These are phyloP conservation scores for Eucriotettix oculatus DNA, from an alignment of 2,888 invertebrate species.

Conservation along the genomic window DNA sequence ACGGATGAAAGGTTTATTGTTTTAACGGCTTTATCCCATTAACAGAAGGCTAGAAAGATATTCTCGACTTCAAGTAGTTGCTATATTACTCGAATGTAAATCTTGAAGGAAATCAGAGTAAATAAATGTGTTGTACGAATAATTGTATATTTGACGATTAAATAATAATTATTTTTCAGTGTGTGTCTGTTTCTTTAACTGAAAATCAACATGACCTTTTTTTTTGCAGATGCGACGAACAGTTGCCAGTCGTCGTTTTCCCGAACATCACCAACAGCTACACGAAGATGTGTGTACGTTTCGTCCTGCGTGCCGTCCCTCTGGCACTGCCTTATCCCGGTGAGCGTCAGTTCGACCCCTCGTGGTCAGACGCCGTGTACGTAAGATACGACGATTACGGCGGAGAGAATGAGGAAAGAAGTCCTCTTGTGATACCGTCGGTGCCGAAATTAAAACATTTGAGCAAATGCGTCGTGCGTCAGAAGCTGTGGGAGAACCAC, in stretches of 20 bases:
- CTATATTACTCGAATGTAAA: too few relatives aligned
- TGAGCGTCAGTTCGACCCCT: not conserved
- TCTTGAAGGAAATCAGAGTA: too few relatives aligned
- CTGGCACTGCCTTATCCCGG: constrained; percentile 23
- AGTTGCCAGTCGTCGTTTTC: not conserved
- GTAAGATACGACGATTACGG: not conserved
- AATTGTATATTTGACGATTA: too few relatives aligned
- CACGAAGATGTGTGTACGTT: not conserved
- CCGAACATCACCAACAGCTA: not conserved
- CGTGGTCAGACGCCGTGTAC: not conserved
- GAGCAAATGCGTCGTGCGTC: constrained; percentile 51
- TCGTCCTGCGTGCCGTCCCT: constrained; percentile 43
- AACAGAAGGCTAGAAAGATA: too few relatives aligned
- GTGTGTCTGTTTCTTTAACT: too few relatives aligned
- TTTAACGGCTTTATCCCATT: too few relatives aligned
- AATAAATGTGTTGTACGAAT: too few relatives aligned
- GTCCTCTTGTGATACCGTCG: constrained; percentile 36
- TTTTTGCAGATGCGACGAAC: not conserved
- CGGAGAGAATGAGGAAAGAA: too few relatives aligned
- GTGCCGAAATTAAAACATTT: constrained; percentile 62
- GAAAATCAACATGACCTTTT: too few relatives aligned
- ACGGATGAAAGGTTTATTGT: too few relatives aligned
- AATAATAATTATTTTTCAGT: too few relatives aligned
- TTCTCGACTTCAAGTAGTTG: too few relatives aligned
- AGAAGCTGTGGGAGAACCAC: constrained; percentile 46